phyloP scores from a whole-genome alignment of 1,140 invertebrate genomes.

The Triops longicaudatus region DNA sequence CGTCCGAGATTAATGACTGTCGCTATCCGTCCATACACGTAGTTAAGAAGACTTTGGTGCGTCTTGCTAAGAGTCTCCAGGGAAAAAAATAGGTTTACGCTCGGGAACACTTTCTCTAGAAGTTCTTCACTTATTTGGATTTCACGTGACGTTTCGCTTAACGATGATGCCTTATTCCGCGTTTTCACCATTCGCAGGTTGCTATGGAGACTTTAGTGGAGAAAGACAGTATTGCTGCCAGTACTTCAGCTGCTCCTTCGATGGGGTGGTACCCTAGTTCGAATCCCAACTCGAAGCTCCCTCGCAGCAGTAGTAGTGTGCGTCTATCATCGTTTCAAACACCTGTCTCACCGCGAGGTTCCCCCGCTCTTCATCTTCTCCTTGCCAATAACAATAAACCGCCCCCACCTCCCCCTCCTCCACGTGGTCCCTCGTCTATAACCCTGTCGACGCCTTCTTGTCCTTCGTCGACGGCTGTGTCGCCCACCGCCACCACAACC shows the following conservation, averaged over 20 bases:
- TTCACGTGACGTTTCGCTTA: not conserved
- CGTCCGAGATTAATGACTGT: not conserved
- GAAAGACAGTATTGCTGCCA: not conserved
- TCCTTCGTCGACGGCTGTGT: not conserved
- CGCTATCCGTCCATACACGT: not conserved
- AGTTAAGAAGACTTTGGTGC: not conserved
- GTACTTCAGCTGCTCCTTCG: not conserved
- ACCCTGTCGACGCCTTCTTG: conserved; percentile 1
- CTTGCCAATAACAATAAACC: conserved; percentile 7
- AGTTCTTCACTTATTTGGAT: not conserved
- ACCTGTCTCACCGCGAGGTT: not conserved
- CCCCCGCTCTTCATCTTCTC: conserved; percentile 1
- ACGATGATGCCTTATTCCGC: not conserved
- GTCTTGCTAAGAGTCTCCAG: not conserved
- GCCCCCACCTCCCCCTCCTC: not conserved
- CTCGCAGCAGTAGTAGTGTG: not conserved
- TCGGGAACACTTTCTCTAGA: not conserved
- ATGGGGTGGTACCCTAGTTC: not conserved
- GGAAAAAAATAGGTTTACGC: not conserved
- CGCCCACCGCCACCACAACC: not conserved
- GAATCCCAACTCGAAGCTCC: not conserved
- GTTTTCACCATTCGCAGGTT: not conserved
- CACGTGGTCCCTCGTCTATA: not conserved
- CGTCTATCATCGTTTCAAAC: not conserved
- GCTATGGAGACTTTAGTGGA: not conserved